phyloP scores from a whole-genome alignment of 1,140 invertebrate genomes.

The Lepidurus apus region DNA sequence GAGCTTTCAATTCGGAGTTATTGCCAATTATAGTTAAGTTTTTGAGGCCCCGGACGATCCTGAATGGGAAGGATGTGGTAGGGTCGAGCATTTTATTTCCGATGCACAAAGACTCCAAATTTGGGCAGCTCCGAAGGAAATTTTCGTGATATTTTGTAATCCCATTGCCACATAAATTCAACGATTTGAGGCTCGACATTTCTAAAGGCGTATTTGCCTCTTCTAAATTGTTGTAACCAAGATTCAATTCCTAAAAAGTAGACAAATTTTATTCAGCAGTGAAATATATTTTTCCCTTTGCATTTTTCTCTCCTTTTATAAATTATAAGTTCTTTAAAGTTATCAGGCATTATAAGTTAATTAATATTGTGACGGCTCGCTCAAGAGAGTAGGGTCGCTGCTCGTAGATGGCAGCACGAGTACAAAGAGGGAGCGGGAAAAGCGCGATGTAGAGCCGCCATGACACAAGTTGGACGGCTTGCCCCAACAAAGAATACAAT shows the following conservation, averaged over 20 bases:
- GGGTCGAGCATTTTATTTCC: not conserved
- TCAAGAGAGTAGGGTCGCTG: too few relatives aligned
- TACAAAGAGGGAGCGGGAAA: too few relatives aligned
- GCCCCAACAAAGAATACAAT: too few relatives aligned
- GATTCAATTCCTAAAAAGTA: not conserved
- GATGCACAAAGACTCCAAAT: not conserved
- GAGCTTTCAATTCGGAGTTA: not conserved
- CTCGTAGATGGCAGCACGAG: too few relatives aligned
- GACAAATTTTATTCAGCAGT: not conserved
- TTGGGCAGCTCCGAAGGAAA: not conserved
- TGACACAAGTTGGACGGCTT: too few relatives aligned
- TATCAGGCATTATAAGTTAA: too few relatives aligned
- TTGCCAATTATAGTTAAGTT: not conserved
- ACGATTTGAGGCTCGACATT: not conserved
- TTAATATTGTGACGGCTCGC: too few relatives aligned
- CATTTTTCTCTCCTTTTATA: too few relatives aligned
- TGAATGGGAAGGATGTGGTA: slow-evolving; percentile 3
- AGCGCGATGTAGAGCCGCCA: too few relatives aligned
- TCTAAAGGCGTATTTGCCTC: not conserved
- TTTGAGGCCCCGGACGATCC: not conserved
- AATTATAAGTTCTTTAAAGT: too few relatives aligned
- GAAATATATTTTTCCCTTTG: too few relatives aligned
- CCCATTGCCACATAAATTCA: not conserved
- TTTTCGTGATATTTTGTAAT: not conserved
- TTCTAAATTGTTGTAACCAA: not conserved